phyloP scores from a whole-genome alignment of 1,140 invertebrate genomes.

The Nephila pilipes region DNA sequence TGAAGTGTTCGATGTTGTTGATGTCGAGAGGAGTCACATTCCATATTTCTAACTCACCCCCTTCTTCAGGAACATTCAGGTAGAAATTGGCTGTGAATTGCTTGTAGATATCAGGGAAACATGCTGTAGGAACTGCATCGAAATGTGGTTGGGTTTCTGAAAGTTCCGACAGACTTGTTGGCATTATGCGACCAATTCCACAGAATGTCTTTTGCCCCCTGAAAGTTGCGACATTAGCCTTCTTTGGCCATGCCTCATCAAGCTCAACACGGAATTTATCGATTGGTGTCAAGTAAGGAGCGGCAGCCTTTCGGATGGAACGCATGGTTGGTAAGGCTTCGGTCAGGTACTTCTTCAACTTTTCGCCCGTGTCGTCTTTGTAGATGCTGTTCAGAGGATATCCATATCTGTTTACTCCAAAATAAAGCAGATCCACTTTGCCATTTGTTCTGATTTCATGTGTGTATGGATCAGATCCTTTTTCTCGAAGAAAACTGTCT shows the following conservation, averaged over 20 bases:
- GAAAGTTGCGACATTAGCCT: conserved; percentile 21
- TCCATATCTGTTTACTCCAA: conserved; percentile 26
- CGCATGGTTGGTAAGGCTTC: conserved; percentile 27
- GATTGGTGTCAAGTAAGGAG: conserved; percentile 5
- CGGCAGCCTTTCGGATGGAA: not conserved
- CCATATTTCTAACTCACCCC: conserved; percentile 28
- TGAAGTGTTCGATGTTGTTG: not conserved
- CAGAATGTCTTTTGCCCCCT: conserved; percentile 21
- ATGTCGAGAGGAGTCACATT: not conserved
- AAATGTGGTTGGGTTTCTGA: conserved; percentile 21
- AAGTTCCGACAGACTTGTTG: not conserved
- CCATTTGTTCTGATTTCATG: conserved; percentile 31
- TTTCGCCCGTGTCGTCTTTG: not conserved
- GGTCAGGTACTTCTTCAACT: not conserved
- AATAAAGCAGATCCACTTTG: conserved; percentile 2
- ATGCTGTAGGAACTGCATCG: conserved; percentile 16
- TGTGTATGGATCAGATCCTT: conserved; percentile 33
- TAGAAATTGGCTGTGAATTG: conserved; percentile 36
- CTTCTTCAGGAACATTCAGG: conserved; percentile 4
- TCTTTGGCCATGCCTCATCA: not conserved
- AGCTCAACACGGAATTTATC: conserved; percentile 48
- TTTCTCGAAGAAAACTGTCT: not conserved
- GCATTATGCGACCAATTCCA: conserved; percentile 37
- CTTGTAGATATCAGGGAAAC: conserved; percentile 7
- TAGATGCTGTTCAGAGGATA: conserved; percentile 32